These are phyloP conservation scores for Hyperoplus lanceolatus DNA, from an alignment of 2,797 vertebrate genomes.

Conservation along the genomic window DNA sequence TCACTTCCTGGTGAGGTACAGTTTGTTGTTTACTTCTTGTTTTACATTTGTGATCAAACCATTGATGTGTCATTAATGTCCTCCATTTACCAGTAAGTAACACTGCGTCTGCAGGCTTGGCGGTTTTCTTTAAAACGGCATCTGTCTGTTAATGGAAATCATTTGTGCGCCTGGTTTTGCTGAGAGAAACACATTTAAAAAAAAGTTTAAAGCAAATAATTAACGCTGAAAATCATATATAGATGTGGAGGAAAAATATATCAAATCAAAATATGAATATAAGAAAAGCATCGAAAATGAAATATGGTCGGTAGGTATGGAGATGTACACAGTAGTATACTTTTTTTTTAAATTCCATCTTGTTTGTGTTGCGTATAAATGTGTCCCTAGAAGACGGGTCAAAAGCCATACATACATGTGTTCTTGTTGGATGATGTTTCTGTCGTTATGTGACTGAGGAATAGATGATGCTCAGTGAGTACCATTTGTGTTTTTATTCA, in stretches of 20 bases:
- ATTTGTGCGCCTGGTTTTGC: background rate
- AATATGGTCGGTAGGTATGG: no score
- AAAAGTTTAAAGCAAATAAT: background rate
- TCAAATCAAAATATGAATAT: background rate
- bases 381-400: background rate
- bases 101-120: background rate
- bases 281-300: background rate
- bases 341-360: background rate
- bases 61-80: no score
- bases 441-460: background rate
- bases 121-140: background rate
- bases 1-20: background rate
- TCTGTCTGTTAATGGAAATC: background rate
- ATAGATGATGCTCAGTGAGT: background rate
- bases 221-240: no score
- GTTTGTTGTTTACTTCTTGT: background rate
- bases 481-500: background rate
- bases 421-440: background rate
- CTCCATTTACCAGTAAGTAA: background rate
- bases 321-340: background rate
- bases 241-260: background rate
- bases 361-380: background rate
- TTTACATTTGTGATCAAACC: no score
- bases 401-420: background rate
- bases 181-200: slow-evolving; percentile 1